A percentile compares a stretch with the other conserved stretches of the same genome.
Evolutionary conservation across 2,113 vertebrate genomes (phyloP).

Genomic region (Cisticola juncidis): DNA sequence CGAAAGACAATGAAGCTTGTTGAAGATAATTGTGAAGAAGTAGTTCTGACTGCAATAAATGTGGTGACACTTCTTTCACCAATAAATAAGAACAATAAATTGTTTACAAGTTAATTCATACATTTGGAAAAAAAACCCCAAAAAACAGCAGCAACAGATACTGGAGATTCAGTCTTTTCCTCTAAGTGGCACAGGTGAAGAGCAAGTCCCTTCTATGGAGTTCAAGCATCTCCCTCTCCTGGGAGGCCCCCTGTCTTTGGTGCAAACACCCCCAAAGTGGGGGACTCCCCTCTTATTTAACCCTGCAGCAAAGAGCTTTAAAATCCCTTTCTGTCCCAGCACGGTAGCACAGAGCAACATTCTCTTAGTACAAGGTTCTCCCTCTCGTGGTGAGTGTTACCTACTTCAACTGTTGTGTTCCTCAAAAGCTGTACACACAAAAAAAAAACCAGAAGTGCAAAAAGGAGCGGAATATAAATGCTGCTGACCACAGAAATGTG

Average conservation of each 20-base stretch:
- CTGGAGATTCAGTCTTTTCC: neutral
- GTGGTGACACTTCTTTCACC: neutral
- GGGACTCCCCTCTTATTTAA: constrained; percentile 23
- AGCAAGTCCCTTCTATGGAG: constrained; percentile 40
- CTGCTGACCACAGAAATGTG: neutral
- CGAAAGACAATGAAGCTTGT: neutral
- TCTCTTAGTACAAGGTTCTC: constrained; percentile 30
- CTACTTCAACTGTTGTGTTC: constrained; percentile 26
- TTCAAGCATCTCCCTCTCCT: constrained; percentile 13
- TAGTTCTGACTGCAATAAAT: neutral
- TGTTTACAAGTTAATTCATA: neutral
- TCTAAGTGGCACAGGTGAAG: constrained; percentile 10
- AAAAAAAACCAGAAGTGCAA: constrained; percentile 36
- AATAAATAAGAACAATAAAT: neutral
- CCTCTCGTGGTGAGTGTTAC: constrained; percentile 40
- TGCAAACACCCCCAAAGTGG: constrained; percentile 1
- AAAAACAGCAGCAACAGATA: neutral
- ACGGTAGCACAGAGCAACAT: constrained; percentile 29
- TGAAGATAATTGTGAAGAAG: neutral
- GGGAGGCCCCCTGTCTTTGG: constrained; percentile 43
- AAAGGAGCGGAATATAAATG: constrained; percentile 2
- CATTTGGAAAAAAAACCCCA: accelerated
- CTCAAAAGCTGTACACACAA: constrained; percentile 3
- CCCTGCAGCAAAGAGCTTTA: constrained; percentile 25
- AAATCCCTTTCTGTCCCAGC: constrained; percentile 52